Evolutionary conservation across 2,888 invertebrate species (phyloP).

Genomic region (Eupithecia vulgata): DNA sequence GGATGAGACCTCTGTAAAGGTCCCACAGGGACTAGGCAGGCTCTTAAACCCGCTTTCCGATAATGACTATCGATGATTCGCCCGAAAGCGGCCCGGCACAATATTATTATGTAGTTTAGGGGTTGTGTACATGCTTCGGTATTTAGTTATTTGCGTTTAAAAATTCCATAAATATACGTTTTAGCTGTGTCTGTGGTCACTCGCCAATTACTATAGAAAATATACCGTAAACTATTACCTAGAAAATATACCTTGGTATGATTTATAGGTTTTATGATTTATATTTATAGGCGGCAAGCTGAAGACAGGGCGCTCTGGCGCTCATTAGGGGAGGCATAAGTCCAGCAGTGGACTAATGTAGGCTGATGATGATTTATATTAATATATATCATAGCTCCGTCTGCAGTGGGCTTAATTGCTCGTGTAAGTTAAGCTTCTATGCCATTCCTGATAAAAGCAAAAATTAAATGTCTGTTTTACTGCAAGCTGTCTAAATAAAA

Average conservation of each 20-base stretch:
- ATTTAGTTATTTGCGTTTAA: slow-evolving; percentile 70
- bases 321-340: too few species aligned
- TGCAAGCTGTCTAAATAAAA: not conserved
- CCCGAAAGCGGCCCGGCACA: slow-evolving; percentile 76
- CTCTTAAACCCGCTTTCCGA: slow-evolving; percentile 83
- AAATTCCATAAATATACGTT: too few species aligned
- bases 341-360: too few species aligned
- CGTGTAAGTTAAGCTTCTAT: not conserved
- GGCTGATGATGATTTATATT: too few species aligned
- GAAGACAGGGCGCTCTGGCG: too few species aligned
- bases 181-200: too few species aligned
- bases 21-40: slow-evolving; percentile 76
- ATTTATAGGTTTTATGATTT: too few species aligned
- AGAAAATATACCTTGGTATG: too few species aligned
- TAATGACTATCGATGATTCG: slow-evolving; percentile 84
- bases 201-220: too few species aligned
- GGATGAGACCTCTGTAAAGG: slow-evolving; percentile 82
- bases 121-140: slow-evolving; percentile 69
- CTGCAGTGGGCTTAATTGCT: not conserved
- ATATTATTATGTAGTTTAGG: slow-evolving; percentile 80
- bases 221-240: too few species aligned
- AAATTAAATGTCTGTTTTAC: not conserved
- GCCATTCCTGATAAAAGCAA: not conserved
- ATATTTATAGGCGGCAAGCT: too few species aligned
- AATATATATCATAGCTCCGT: too few species aligned